Evolutionary conservation across 2,888 invertebrate genomes (phyloP), one percentile per base, ranked within the genome.

Genomic region (Melanotus villosus): DNA sequence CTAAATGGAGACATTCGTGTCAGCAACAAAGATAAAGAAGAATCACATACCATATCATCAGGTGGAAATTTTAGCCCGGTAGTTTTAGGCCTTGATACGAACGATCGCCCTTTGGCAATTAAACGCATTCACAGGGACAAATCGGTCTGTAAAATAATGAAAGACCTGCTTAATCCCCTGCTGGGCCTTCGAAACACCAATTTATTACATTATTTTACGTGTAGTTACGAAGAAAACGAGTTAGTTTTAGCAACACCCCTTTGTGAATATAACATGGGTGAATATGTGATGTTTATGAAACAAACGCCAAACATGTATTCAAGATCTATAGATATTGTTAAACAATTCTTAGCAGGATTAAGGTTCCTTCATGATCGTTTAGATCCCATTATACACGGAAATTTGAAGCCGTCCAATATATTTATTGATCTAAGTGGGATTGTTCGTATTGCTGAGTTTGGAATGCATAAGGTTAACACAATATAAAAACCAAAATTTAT

Each of bases 341-440:
- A 75, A 36, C 81, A 82, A 64, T 76, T 82, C 63, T 67, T 82
- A 14, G 73, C 73, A 5, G 81, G 81, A 3, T 73, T 86, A 21
- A 77, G 79, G 64, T 84, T 79, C 70, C 73, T 86, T 14, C 86
- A 86, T 71, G 75, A 80, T 34, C 75, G 77, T 10, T 74, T 73
- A 1, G 78, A 79, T 16, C 81, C 83, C 0, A 81, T 86, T 19
- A 77, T 85, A 4, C 85, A 86, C 73, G 85, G 85, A 1, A 85
- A 85, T 75, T 76, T 86, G 54, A 86, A 86, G 72, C 85, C 85
- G n/a, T 81, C 83, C 2, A 85, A 86, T 76, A 80, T 85, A 59
- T 80, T 86, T 19, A 77, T 85, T 3, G 84, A 85, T 73, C 76
- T 81, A 9, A 75, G 79, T 60, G 85, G 85, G 2, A 76, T 77